Percentiles rank a stretch among this genome's conserved stretches.
Conservation (phyloP, 2,113 vertebrate species). For the Echinops telfairi region DNA sequence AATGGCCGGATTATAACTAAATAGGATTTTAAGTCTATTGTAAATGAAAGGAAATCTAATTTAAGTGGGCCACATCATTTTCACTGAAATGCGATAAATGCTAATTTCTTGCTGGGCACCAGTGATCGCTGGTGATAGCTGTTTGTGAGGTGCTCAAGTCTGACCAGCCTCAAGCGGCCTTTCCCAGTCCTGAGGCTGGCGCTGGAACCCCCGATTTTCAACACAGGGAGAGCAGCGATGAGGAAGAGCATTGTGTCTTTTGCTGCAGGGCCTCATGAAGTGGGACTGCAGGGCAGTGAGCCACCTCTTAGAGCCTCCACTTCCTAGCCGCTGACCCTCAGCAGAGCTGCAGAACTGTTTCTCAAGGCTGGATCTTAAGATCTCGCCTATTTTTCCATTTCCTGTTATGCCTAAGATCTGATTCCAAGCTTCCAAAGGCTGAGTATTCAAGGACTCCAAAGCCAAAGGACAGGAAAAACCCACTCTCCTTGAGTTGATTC, state of each 20-base stretch:
- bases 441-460: constrained; percentile 23
- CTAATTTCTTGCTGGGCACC: constrained; percentile 69
- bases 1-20: constrained; percentile 85
- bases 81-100: constrained; percentile 82
- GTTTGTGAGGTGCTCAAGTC: constrained; percentile 69
- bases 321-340: neutral
- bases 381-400: neutral
- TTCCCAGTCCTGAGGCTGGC: constrained; percentile 41
- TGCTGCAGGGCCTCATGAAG: neutral
- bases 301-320: neutral
- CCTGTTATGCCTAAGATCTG: neutral
- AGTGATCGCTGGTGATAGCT: constrained; percentile 67
- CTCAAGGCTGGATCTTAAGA: neutral
- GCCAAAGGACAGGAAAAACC: neutral
- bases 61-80: constrained; percentile 85
- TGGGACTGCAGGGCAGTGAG: neutral
- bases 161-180: constrained; percentile 70
- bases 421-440: constrained; percentile 36
- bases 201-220: neutral
- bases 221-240: neutral
- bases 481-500: too few relatives aligned
- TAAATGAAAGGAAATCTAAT: constrained; percentile 88
- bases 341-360: neutral
- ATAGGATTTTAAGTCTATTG: constrained; percentile 86
- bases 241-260: neutral